phyloP scores from a whole-genome alignment of 1,140 invertebrate species.

The Macrotrachela quadricornifera region DNA sequence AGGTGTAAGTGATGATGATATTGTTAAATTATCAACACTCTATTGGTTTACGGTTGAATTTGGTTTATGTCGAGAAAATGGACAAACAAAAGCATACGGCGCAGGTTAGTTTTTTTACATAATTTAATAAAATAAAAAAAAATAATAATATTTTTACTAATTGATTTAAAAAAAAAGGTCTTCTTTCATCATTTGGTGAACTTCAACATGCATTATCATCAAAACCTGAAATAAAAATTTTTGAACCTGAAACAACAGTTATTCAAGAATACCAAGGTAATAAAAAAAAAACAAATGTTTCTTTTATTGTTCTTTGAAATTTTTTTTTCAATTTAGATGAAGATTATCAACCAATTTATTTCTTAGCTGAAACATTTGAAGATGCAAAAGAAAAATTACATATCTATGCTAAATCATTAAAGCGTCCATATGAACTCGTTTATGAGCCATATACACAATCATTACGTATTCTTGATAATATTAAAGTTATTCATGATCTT shows the following conservation, averaged over 20 bases:
- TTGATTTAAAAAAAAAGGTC: conserved; percentile 22
- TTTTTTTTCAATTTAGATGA: conserved; percentile 27
- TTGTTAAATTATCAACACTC: conserved; percentile 88
- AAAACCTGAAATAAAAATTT: conserved; percentile 47
- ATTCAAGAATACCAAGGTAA: conserved; percentile 82
- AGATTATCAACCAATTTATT: conserved; percentile 66
- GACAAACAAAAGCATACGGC: conserved; percentile 72
- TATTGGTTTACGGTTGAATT: conserved; percentile 99
- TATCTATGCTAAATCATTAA: conserved; percentile 19
- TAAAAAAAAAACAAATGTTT: too few relatives aligned
- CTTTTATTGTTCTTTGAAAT: too few relatives aligned
- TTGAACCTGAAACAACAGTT: conserved; percentile 65
- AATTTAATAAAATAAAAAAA: too few relatives aligned
- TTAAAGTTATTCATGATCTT: too few relatives aligned
- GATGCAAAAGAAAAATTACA: conserved; percentile 88
- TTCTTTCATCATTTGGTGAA: conserved; percentile 89
- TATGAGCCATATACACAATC: conserved; percentile 10
- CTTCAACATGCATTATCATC: conserved; percentile 29
- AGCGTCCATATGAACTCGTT: conserved; percentile 5
- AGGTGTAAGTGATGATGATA: conserved; percentile 84
- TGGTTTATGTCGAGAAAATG: conserved; percentile 78
- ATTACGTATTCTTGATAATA: conserved; percentile 7
- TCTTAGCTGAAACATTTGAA: conserved; percentile 85
- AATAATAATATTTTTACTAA: too few relatives aligned
- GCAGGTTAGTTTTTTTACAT: conserved; percentile 49